phyloP scores from a whole-genome alignment of 2,888 invertebrate species.

The Hybos culiciformis region DNA sequence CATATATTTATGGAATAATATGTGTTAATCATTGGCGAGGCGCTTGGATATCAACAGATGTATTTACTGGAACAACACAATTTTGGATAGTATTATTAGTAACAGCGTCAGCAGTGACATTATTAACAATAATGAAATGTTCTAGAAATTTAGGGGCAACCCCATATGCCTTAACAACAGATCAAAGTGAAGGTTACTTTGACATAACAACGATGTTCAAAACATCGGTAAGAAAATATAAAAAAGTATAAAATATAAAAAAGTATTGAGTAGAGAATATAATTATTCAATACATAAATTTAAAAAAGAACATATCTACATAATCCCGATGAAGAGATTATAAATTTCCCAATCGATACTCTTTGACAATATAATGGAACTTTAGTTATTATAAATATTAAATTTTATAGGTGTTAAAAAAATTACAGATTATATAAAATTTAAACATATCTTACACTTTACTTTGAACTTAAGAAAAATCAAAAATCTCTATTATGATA shows the following conservation, averaged over 20 bases:
- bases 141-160: constrained; percentile 70
- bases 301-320: too few relatives aligned
- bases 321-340: too few relatives aligned
- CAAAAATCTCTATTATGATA: too few relatives aligned
- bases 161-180: constrained; percentile 64
- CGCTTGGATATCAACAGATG: constrained; percentile 59
- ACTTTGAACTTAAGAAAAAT: too few relatives aligned
- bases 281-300: too few relatives aligned
- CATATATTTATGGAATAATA: constrained; percentile 58
- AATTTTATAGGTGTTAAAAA: too few relatives aligned
- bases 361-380: too few relatives aligned
- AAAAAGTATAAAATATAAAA: background rate
- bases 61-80: constrained; percentile 48
- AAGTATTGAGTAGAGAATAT: background rate
- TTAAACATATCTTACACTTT: too few relatives aligned
- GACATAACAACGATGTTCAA: constrained; percentile 75
- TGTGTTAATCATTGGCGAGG: constrained; percentile 85
- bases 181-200: constrained; percentile 65
- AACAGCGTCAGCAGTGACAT: constrained; percentile 50
- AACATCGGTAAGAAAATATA: constrained; percentile 52
- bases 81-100: constrained; percentile 42
- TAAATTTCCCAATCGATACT: too few relatives aligned
- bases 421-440: too few relatives aligned
- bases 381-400: too few relatives aligned
- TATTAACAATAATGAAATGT: constrained; percentile 53